These are phyloP conservation scores for Aviceda subcristata DNA, from an alignment of 2,113 vertebrate species.

Conservation along the genomic window DNA sequence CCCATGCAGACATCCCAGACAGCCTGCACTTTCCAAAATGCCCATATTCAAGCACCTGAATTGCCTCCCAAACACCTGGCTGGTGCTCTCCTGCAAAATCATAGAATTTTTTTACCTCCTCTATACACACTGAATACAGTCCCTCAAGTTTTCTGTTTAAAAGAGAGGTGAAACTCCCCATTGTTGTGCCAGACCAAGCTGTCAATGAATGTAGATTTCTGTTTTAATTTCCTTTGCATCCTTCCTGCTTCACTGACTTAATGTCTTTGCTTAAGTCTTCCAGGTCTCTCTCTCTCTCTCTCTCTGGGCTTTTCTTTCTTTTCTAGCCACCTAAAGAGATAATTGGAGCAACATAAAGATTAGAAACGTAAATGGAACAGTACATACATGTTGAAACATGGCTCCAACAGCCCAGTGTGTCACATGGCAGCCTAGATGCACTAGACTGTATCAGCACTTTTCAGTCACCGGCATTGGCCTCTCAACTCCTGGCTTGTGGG, in stretches of 20 bases:
- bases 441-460: neutral
- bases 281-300: neutral
- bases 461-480: accelerated
- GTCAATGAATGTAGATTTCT: neutral
- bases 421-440: neutral
- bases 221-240: neutral
- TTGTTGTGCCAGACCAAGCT: neutral
- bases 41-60: neutral
- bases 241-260: neutral
- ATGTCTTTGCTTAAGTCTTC: neutral
- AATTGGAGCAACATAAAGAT: neutral
- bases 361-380: neutral
- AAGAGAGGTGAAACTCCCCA: neutral
- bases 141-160: neutral
- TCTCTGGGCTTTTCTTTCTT: neutral
- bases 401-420: neutral
- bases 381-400: neutral
- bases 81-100: neutral
- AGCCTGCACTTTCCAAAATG: neutral
- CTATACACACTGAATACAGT: neutral
- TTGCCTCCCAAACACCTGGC: neutral
- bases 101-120: neutral
- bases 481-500: neutral
- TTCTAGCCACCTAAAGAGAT: neutral
- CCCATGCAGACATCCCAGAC: neutral